Base-by-base conservation (phyloP, 2,113 vertebrate genomes). In the Notechis scutatus region DNA sequence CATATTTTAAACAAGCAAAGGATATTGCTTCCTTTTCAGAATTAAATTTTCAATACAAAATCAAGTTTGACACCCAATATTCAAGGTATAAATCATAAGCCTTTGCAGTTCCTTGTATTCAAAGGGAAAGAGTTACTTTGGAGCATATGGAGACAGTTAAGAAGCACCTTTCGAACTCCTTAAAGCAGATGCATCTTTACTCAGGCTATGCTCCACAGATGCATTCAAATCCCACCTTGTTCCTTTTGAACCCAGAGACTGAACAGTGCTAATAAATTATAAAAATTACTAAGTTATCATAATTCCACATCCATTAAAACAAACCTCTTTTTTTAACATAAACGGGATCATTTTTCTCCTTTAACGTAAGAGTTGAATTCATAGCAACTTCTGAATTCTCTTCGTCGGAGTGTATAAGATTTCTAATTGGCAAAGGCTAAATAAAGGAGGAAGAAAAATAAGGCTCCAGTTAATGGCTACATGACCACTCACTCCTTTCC, bases 311-410 rank as follows among this genome's bases (percentile, higher is more conserved):
- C 52, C 5, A 9, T 64, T 61, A 42, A 86, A 59, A n/a, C 89
- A 64, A 87, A 93, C 97, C 96, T 94, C 95, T 95, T 94, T 15
- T 95, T 95, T 96, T 97, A 0, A 4, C 88, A 93, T 95, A 91
- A 94, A 59, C 96, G 59, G 95, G 50, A 93, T 96, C 96, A 12
- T n/a, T 81, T 96, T 96, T 97, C 89, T 87, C 95, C 95, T 97
- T 97, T 90, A 98, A 91, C 1, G 97, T 97, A 92, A 97, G 0
- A 64, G 93, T 94, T 93, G 97, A 97, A 95, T 92, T 95, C 9
- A 94, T 95, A 95, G 87, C 52, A 2, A n/a, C 90, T 95, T 97
- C 97, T 94, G 92, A 96, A 94, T 92, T 97, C 88, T 97, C 96
- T 64, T 98, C 97, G 93, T 95, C 95, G 50, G 93, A 92, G 7